Conservation (phyloP, 2,113 vertebrate genomes). For the Salminus brasiliensis region DNA sequence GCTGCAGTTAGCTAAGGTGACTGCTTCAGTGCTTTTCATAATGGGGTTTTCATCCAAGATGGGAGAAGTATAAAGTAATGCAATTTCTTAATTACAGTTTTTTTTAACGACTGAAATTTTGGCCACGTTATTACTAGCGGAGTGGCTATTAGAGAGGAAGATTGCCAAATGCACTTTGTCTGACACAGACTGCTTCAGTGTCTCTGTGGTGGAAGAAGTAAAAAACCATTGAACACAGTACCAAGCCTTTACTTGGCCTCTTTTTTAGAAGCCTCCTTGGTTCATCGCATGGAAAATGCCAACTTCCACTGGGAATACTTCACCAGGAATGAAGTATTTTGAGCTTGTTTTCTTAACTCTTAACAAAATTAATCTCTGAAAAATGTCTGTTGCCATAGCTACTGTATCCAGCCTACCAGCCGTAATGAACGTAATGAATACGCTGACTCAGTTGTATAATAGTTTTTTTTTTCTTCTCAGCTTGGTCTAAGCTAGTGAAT, state of each 20-base stretch:
- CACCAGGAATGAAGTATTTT: not conserved
- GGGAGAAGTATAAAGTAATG: too few relatives aligned
- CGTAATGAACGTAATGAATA: not conserved
- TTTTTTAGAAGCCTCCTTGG: not conserved
- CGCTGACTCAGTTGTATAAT: slow-evolving; percentile 11
- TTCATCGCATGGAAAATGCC: not conserved
- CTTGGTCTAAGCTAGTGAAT: not conserved
- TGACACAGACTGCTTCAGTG: too few relatives aligned
- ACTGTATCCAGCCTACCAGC: not conserved
- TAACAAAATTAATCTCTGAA: not conserved
- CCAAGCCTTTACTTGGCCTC: not conserved
- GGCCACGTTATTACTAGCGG: too few relatives aligned
- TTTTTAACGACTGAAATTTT: too few relatives aligned
- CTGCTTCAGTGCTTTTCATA: not conserved
- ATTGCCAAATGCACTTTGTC: too few relatives aligned
- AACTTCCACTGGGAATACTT: not conserved
- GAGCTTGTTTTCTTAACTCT: not conserved
- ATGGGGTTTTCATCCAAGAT: too few relatives aligned
- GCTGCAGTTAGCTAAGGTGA: not conserved
- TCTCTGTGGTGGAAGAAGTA: not conserved
- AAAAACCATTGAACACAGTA: not conserved
- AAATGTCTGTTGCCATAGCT: not conserved
- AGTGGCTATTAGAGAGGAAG: too few relatives aligned
- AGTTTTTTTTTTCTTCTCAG: slow-evolving; percentile 7
- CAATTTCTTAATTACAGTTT: too few relatives aligned